A percentile compares a stretch with the other conserved stretches of the same genome.
phyloP scores from a whole-genome alignment of 1,140 invertebrate genomes.

The Hyposmocoma kahamanoa region DNA sequence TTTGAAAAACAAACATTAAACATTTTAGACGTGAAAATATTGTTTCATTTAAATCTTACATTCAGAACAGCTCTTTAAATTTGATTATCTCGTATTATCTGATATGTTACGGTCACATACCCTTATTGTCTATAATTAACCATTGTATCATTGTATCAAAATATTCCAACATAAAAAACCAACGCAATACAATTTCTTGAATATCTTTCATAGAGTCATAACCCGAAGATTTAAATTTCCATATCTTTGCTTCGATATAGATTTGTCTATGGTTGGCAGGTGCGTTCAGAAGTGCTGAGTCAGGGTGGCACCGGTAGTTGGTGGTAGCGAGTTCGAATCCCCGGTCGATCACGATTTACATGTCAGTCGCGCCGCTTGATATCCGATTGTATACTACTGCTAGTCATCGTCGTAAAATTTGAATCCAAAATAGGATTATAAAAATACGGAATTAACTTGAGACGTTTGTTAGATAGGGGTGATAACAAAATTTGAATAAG shows the following conservation, averaged over 20 bases:
- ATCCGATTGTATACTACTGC: constrained; percentile 51
- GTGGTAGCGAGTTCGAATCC: constrained; percentile 61
- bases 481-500: neutral
- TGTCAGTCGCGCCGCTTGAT: constrained; percentile 66
- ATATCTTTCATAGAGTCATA: no score
- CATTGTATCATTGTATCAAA: no score
- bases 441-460: constrained; percentile 22
- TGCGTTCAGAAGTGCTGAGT: constrained; percentile 56
- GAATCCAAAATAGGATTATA: constrained; percentile 55
- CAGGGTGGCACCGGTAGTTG: constrained; percentile 66
- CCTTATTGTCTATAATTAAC: no score
- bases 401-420: constrained; percentile 42
- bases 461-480: neutral
- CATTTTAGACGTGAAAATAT: no score
- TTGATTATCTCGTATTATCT: no score
- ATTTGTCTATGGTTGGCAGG: constrained; percentile 33
- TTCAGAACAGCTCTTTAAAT: no score
- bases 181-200: no score
- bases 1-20: no score
- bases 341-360: constrained; percentile 67
- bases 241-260: neutral
- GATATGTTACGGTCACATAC: no score
- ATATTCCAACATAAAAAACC: no score
- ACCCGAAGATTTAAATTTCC: neutral
- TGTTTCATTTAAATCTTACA: no score